Evolutionary conservation across 2,797 vertebrate genomes (phyloP), one percentile per base, ranked within the genome.

Genomic region (Epinephelus awoara): DNA sequence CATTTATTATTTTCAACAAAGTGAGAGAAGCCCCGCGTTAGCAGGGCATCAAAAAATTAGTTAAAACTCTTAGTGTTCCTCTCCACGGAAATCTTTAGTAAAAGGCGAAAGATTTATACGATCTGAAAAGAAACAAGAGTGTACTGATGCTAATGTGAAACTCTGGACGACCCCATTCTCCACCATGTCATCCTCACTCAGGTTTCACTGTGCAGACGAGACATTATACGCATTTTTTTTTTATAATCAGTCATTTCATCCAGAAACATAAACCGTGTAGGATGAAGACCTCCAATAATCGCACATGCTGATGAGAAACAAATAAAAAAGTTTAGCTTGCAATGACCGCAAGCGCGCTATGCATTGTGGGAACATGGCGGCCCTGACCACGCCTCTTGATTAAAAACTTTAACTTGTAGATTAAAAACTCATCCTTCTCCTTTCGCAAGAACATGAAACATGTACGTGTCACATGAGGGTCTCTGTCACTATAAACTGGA

Each of bases 81-180:
- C 77, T 83, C 83, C 90, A 89, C 85, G 83, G 86, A 89, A 88
- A 88, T 87, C 88, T 88, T 91, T 81, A 91, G 87, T 85, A 88
- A 90, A 87, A 89, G 84, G 87, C 82, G 79, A 86, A 89, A 86
- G 86, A 90, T 90, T 79, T 85, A 80, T 89, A 46, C 80, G 83
- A 77, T 85, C 50, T 89, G 89, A 85, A 91, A 50, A 83, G 84
- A 91, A 89, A 64, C 86, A 70, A 87, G 88, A 91, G 88, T 3
- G 50, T 63, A 74, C 51, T 77, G 1, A 0, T 8, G 34, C 7
- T 2, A 2, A 2, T 0, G 0, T 2, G 0, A 34, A 34, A 34
- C 7, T 2, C 34, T 34, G 34, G 7, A 34, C 1, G 0, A 0
- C 0, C 0, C 1, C 0, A 5, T 72, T 75, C 17, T 5, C 38